Evolutionary conservation across 2,797 vertebrate species (phyloP), one percentile per base, ranked within the genome.

Genomic region (Ibycter americanus): DNA sequence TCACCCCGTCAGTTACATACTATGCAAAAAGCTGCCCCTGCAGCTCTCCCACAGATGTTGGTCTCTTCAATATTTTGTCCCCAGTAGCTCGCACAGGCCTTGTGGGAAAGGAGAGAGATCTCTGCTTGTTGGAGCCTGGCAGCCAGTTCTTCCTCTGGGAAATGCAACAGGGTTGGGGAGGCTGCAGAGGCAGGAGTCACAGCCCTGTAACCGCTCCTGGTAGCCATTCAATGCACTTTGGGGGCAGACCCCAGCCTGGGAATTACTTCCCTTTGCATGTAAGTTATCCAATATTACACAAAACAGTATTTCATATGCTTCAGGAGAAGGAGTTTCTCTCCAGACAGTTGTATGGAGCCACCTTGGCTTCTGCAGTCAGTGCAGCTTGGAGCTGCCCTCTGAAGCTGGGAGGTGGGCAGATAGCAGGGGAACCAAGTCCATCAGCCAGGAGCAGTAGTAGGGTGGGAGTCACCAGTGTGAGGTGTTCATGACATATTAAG

Each of bases 101-200:
- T 8, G 2, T 42, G 29, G 23, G 81, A 46, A 38, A 87, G 32
- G 38, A 95, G 52, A 16, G 74, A 77, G 20, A 80, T 36, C 32
- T 59, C 61, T n/a, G 59, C 78, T 65, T 67, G 62, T 42, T 84
- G 86, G 34, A 93, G 44, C 38, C 49, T 25, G 34, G 51, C 40
- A 55, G 71, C 31, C 68, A 26, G 34, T 46, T 63, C 56, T 44
- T 52, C 34, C 27, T 46, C 32, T 36, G 46, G 31, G 20, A 77
- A 63, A 22, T 0, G 0, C 52, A 47, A 9, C 8, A 9, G 38
- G 2, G 10, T 15, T 21, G 42, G 9, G 29, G 40, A 34, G 36
- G 23, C 52, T n/a, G 38, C 20, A 44, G 49, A 44, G 19, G 25
- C 31, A 42, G 71, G 52, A 77, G 17, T 11, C n/a, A 14, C 2